phyloP scores from a whole-genome alignment of 2,888 invertebrate species.

The Chalcosyrphus nemorum region DNA sequence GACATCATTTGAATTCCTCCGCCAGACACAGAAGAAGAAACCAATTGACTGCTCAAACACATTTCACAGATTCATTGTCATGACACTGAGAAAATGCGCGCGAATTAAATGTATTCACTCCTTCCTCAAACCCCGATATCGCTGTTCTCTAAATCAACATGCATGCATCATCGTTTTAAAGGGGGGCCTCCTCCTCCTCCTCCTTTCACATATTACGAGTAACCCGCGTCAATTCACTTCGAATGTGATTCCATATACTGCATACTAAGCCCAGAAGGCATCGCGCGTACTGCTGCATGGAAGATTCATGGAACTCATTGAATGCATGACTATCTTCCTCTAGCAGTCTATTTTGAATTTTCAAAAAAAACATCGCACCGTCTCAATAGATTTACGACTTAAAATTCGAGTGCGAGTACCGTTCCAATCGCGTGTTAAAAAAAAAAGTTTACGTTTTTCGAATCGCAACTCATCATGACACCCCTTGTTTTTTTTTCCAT shows the following conservation, averaged over 20 bases:
- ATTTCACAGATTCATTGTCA: conserved; percentile 33
- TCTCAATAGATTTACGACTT: conserved; percentile 51
- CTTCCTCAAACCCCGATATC: background rate
- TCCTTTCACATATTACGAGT: too few relatives aligned
- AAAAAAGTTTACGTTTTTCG: conserved; percentile 2
- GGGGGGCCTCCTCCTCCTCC: conserved; percentile 2
- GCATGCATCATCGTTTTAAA: conserved; percentile 10
- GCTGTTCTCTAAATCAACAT: conserved; percentile 12
- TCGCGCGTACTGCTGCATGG: background rate
- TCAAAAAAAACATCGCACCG: background rate
- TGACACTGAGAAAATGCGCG: conserved; percentile 26
- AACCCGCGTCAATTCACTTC: conserved; percentile 29
- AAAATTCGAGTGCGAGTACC: background rate
- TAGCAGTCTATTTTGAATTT: background rate
- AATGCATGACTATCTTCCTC: conserved; percentile 41
- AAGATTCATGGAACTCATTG: conserved; percentile 8
- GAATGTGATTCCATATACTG: conserved; percentile 8
- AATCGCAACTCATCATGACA: conserved; percentile 67
- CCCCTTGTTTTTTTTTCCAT: conserved; percentile 25
- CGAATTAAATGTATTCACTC: conserved; percentile 34
- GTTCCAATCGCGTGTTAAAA: background rate
- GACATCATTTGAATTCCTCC: conserved; percentile 3
- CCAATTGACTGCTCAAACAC: conserved; percentile 46
- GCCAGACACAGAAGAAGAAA: conserved; percentile 12
- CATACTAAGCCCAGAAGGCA: background rate